Conservation (phyloP, 2,797 vertebrate genomes). For the Rhynchotus rufescens region DNA sequence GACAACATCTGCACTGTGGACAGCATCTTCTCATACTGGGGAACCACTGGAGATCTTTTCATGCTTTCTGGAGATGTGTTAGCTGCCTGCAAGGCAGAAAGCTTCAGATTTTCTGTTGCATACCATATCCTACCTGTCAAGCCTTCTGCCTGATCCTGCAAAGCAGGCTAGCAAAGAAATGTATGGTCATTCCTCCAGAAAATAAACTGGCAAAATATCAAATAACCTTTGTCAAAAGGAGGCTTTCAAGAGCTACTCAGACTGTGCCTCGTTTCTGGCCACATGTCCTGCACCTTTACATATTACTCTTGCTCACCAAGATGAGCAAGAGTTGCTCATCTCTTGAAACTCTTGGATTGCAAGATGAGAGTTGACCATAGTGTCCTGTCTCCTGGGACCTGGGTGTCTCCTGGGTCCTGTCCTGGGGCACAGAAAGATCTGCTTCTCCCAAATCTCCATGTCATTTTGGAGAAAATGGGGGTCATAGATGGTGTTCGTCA, state of each 20-base stretch:
- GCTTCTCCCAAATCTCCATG: neutral
- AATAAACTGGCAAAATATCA: neutral
- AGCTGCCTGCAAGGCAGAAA: neutral
- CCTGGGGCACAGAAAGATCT: neutral
- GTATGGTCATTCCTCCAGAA: neutral
- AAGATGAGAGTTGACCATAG: neutral
- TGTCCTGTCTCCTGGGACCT: fast-evolving
- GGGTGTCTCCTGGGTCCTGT: too few relatives aligned
- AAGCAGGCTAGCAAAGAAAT: neutral
- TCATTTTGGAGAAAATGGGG: neutral
- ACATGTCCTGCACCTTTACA: neutral
- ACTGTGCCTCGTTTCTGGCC: neutral
- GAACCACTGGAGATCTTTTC: neutral
- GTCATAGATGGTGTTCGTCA: neutral
- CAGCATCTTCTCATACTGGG: fast-evolving
- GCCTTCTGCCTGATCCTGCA: neutral
- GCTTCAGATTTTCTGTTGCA: neutral
- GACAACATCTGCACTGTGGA: fast-evolving
- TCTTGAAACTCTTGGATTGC: too few relatives aligned
- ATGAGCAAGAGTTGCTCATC: too few relatives aligned
- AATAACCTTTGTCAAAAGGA: neutral
- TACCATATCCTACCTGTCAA: neutral
- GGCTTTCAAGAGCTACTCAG: neutral
- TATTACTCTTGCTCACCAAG: fast-evolving
- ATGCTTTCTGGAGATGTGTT: neutral